Percentiles rank a stretch among this genome's conserved stretches.
Conservation (phyloP, 2,797 vertebrate genomes). For the Microctenopoma lineatum region DNA sequence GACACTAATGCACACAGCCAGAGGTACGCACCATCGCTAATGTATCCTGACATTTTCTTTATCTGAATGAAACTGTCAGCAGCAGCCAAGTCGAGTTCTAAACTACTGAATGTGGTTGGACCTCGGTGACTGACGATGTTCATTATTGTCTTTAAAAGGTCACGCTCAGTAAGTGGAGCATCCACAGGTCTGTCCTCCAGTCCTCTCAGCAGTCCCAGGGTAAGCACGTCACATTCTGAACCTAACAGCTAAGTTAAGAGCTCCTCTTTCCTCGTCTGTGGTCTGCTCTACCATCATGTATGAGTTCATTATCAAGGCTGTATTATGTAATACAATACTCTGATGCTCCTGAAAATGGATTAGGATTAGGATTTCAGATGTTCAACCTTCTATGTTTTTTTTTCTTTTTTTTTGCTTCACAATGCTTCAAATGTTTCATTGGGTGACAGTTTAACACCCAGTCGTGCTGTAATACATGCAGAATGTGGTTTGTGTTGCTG, state of each 20-base stretch:
- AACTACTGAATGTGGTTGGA: background rate
- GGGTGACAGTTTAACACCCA: too few relatives aligned
- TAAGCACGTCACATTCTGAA: conserved; percentile 70
- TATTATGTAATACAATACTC: background rate
- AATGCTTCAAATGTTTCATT: too few relatives aligned
- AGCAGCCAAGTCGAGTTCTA: background rate
- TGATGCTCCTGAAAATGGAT: background rate
- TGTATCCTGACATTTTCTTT: background rate
- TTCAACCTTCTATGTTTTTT: too few relatives aligned
- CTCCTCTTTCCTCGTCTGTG: background rate
- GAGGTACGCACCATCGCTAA: conserved; percentile 75
- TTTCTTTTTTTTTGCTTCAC: too few relatives aligned
- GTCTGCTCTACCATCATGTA: background rate
- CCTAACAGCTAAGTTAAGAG: background rate
- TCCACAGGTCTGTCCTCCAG: conserved; percentile 91
- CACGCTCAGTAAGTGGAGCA: conserved; percentile 92
- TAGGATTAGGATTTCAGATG: too few relatives aligned
- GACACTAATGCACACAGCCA: conserved; percentile 93
- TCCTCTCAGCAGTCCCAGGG: conserved; percentile 89
- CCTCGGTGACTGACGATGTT: background rate
- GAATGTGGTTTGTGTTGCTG: too few relatives aligned
- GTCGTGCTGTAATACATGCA: too few relatives aligned
- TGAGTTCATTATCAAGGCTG: background rate
- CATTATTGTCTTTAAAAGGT: conserved; percentile 76
- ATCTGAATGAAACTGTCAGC: background rate